Base-by-base conservation (phyloP, 2,888 invertebrate species). In the Fragum whitleyi region DNA sequence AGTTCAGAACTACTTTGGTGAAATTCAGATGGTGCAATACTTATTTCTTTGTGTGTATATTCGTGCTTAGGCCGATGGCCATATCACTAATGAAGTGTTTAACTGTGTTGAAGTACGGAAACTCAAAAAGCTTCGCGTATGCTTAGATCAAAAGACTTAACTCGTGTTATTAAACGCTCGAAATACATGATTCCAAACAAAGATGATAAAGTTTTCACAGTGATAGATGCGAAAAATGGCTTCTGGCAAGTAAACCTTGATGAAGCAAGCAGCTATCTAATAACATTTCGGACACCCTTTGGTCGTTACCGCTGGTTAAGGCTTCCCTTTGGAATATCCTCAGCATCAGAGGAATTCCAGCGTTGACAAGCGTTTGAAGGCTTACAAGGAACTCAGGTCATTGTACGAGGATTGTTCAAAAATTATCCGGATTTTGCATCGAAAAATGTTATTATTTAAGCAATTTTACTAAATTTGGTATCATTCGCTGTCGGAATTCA, bases 231-330 rank as follows among this genome's bases (percentile, higher is more conserved):
- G 1, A 74, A 74, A 39, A 70, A 81, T 51, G 85, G 86, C 16
- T 87, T 77, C 36, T 86, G 79, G 81, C 47, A 47, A 47, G 47
- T 47, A 47, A 47, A 73, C 39, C 62, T 88, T 1, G 83, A 87
- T 57, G 76, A 88, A 7, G 72, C 76, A 59, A 80, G 76, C 19
- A 81, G 80, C 11, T 67, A 55, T 36, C 72, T 88, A 21, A 88
- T 86, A n/a, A 87, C 87, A 6, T 88, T 87, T 61, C 68, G 74
- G 28, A 86, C 85, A 3, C 86, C 83, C 14, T 85, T 72, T 74
- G 87, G 87, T 39, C 14, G 87, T n/a, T 86, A 82, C 57, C 28
- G 86, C 21, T 87, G 86, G 86, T 47, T 76, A 9, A 32, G 83
- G 3, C 67, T 89, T 73, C 88, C 87, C 2, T 87, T 88, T 75